Conservation (phyloP, 2,113 vertebrate species). For the Gobiocypris rarus region DNA sequence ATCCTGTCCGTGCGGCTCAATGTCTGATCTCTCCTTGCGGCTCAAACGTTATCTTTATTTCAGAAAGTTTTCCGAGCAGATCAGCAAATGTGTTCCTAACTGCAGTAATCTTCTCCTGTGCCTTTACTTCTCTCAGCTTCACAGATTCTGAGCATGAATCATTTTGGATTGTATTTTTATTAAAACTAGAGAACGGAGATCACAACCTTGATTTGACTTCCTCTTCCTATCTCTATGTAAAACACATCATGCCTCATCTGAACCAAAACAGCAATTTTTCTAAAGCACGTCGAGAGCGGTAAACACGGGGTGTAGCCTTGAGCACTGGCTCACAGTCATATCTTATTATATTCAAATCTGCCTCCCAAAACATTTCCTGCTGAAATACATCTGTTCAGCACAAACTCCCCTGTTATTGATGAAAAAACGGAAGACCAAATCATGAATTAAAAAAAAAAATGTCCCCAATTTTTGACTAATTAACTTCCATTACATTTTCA, state of each 20-base stretch:
- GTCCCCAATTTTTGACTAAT: not conserved
- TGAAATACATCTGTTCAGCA: not conserved
- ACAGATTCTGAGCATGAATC: constrained; percentile 1
- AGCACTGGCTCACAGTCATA: not conserved
- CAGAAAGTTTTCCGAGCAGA: not conserved
- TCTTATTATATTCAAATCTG: constrained; percentile 9
- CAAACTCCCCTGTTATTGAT: constrained; percentile 6
- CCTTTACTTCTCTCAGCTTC: not conserved
- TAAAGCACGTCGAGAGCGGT: not conserved
- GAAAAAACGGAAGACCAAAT: not conserved
- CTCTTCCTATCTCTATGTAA: constrained; percentile 6
- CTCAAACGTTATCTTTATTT: not conserved
- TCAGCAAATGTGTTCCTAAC: not conserved
- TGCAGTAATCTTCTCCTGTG: constrained; percentile 1
- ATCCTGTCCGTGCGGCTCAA: not conserved
- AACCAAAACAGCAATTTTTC: constrained; percentile 13
- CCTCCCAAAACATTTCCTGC: not conserved
- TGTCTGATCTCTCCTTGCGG: not conserved
- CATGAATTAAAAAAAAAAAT: not conserved
- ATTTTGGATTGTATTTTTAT: constrained; percentile 16
- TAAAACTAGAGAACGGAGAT: constrained; percentile 4
- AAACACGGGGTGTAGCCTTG: not conserved
- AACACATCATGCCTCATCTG: not conserved
- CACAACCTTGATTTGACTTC: not conserved
- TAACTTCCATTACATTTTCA: not conserved